Base-by-base conservation (phyloP, 2,113 vertebrate species). In the Rhynchomys soricoides region DNA sequence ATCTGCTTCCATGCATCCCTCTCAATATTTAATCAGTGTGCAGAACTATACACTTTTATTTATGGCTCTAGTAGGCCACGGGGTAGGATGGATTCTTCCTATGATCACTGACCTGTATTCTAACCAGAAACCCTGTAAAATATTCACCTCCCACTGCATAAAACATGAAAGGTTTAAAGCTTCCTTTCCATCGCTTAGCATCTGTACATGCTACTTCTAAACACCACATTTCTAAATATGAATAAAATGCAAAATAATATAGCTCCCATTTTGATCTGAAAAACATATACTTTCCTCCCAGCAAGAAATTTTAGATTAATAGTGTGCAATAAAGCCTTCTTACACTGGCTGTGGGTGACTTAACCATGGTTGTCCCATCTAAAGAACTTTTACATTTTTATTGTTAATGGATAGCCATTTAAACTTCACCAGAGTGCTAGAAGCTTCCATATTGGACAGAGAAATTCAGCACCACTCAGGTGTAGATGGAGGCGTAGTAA, bases 1-100 rank as follows among this genome's bases (percentile, higher is more conserved):
- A 0, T n/a, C 17, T 43, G 62, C 22, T 5, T 45, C 43, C 95
- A 1, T 12, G 1, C 0, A 1, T 37, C 19, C 8, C 4, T 6
- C 15, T 91, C 13, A 2, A 26, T 22, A 7, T 34, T n/a, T 34
- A 5, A 55, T 34, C 50, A 40, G 48, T 16, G 74, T 34, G 7
- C 2, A 24, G 26, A 29, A 29, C 77, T 73, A 66, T 4, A n/a
- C 24, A 8, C 2, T 8, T 34, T 55, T 13, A 29, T 24, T 26
- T n/a, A 8, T 7, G 7, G 12, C 15, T 45, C 45, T 1, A 0
- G 15, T 12, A 70, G 73, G 34, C 15, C 3, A 0, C 19, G 0
- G 0, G n/a, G 6, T 50, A 52, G 45, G 16, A 70, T 52, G 82
- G 59, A 4, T 21, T 68, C 45, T 87, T 26, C 17, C 31, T 16